These are phyloP conservation scores for Laothoe populi DNA, from an alignment of 2,888 invertebrate species.

Conservation along the genomic window DNA sequence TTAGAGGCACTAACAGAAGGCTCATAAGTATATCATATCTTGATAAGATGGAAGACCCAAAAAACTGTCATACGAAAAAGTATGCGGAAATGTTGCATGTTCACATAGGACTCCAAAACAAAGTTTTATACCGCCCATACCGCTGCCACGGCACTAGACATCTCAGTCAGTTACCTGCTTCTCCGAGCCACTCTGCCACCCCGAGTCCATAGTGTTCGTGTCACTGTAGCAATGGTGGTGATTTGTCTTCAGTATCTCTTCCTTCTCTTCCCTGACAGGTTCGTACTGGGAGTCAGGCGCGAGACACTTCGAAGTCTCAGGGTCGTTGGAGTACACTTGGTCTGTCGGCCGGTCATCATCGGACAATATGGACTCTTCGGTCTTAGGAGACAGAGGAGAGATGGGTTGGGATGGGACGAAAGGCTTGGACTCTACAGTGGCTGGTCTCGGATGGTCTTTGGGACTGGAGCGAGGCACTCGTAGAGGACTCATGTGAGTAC, in stretches of 20 bases:
- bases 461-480: constrained; percentile 63
- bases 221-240: constrained; percentile 85
- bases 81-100: no score
- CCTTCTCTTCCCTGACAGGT: constrained; percentile 68
- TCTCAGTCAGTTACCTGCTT: constrained; percentile 81
- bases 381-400: constrained; percentile 74
- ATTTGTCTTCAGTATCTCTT: constrained; percentile 67
- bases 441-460: constrained; percentile 63
- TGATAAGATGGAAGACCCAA: background rate
- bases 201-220: constrained; percentile 87
- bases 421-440: constrained; percentile 60
- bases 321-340: constrained; percentile 67
- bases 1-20: constrained; percentile 6
- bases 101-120: no score
- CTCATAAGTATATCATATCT: background rate
- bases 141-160: background rate
- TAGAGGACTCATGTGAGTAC: constrained; percentile 66
- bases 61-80: no score
- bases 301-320: constrained; percentile 67
- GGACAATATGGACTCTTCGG: constrained; percentile 73
- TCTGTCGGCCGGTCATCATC: constrained; percentile 63
- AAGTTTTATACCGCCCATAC: background rate
- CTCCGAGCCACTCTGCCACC: constrained; percentile 88
- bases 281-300: constrained; percentile 78
- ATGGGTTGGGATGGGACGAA: constrained; percentile 62